Conservation (phyloP, 2,113 vertebrate genomes). For the Azemiops feae region DNA sequence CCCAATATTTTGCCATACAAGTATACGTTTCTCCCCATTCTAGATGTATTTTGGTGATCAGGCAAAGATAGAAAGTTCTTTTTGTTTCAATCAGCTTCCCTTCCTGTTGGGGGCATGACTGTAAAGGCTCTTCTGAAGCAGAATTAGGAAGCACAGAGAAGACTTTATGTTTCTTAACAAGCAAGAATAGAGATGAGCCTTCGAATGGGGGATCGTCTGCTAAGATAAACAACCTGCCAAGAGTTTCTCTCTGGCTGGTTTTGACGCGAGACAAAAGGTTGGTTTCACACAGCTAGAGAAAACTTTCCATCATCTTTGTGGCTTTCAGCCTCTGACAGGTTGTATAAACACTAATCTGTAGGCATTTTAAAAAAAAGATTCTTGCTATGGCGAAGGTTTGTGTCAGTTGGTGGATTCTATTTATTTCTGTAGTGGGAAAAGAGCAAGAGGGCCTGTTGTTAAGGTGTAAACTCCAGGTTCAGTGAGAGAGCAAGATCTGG, state of each 20-base stretch:
- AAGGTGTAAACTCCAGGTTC: constrained; percentile 39
- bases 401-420: constrained; percentile 46
- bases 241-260: background rate
- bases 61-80: constrained; percentile 44
- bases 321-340: constrained; percentile 55
- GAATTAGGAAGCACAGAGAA: constrained; percentile 21
- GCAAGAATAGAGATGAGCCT: constrained; percentile 20
- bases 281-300: constrained; percentile 44
- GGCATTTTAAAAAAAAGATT: constrained; percentile 35
- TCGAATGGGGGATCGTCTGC: constrained; percentile 39
- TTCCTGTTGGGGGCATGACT: constrained; percentile 20
- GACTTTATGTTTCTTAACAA: constrained; percentile 43
- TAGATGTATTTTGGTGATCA: constrained; percentile 43
- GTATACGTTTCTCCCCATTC: constrained; percentile 47
- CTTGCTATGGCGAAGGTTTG: constrained; percentile 41
- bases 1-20: constrained; percentile 48
- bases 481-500: constrained; percentile 36
- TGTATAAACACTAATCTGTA: constrained; percentile 50
- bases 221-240: constrained; percentile 52
- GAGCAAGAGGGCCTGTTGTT: constrained; percentile 29
- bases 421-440: constrained; percentile 37
- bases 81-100: constrained; percentile 37
- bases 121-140: constrained; percentile 18
- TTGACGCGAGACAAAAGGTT: constrained; percentile 31
- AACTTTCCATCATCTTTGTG: constrained; percentile 39